Percentiles rank a stretch among this genome's conserved stretches.
These are phyloP conservation scores for Pseudoatta argentina DNA, from an alignment of 1,140 invertebrate genomes.

Conservation along the genomic window DNA sequence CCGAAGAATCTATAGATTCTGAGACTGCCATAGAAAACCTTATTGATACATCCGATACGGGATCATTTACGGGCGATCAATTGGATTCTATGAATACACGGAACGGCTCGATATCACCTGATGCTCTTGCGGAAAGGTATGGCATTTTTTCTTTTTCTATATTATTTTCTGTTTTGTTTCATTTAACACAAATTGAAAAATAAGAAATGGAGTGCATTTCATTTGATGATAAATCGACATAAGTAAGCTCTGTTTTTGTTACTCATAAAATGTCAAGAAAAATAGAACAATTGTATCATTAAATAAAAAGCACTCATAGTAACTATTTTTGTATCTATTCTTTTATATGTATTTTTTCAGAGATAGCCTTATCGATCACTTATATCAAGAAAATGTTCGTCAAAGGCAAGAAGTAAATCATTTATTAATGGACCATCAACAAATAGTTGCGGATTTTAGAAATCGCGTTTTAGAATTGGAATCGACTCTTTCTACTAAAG, in stretches of 20 bases:
- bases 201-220: too few relatives aligned
- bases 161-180: background rate
- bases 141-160: background rate
- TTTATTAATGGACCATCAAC: constrained; percentile 86
- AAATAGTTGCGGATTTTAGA: constrained; percentile 89
- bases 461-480: constrained; percentile 83
- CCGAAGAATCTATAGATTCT: constrained; percentile 89
- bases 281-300: too few relatives aligned
- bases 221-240: too few relatives aligned
- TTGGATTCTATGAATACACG: constrained; percentile 83
- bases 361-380: constrained; percentile 94
- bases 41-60: constrained; percentile 91
- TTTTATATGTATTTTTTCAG: constrained; percentile 83
- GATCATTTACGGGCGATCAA: constrained; percentile 86
- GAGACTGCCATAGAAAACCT: constrained; percentile 89
- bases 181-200: too few relatives aligned
- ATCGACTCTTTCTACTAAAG: constrained; percentile 80
- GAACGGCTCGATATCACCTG: constrained; percentile 88
- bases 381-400: constrained; percentile 91
- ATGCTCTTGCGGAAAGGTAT: constrained; percentile 87
- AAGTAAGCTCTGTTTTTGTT: too few relatives aligned
- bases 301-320: background rate
- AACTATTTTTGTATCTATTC: background rate
- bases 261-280: too few relatives aligned
- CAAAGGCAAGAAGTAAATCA: constrained; percentile 87